Evolutionary conservation across 1,140 invertebrate species (phyloP).

Genomic region (Lepidotrigona ventralis): DNA sequence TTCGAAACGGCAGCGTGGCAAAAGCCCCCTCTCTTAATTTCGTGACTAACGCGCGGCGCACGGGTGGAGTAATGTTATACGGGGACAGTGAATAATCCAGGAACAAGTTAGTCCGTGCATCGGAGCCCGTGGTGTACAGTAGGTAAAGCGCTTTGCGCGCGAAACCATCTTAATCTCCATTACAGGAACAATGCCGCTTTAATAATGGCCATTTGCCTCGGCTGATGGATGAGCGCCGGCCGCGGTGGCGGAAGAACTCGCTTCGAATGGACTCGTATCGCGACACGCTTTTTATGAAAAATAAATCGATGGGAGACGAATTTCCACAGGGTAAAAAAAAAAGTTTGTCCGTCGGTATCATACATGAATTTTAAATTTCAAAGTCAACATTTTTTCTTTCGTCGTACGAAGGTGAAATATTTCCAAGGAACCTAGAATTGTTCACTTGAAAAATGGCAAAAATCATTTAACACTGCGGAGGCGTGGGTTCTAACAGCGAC

Average conservation of each 20-base stretch:
- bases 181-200: slow-evolving; percentile 42
- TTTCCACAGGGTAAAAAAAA: no score
- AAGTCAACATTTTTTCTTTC: no score
- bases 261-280: neutral
- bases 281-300: slow-evolving; percentile 1
- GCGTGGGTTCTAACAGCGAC: no score
- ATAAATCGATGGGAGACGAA: neutral
- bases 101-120: slow-evolving; percentile 26
- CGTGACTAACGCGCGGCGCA: neutral
- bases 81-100: slow-evolving; percentile 42
- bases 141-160: slow-evolving; percentile 28
- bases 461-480: no score
- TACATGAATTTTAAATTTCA: no score
- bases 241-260: neutral
- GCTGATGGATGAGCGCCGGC: slow-evolving; percentile 16
- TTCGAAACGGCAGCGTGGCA: neutral
- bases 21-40: slow-evolving; percentile 17
- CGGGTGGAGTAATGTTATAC: slow-evolving; percentile 15
- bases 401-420: no score
- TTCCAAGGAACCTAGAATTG: no score
- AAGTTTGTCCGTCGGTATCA: no score
- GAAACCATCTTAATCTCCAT: slow-evolving; percentile 44
- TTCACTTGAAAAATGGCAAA: no score
- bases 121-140: neutral
- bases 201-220: slow-evolving; percentile 38